A percentile compares a stretch with the other conserved stretches of the same genome.
phyloP scores from a whole-genome alignment of 1,140 invertebrate species.

The Trypoxylus dichotomus region DNA sequence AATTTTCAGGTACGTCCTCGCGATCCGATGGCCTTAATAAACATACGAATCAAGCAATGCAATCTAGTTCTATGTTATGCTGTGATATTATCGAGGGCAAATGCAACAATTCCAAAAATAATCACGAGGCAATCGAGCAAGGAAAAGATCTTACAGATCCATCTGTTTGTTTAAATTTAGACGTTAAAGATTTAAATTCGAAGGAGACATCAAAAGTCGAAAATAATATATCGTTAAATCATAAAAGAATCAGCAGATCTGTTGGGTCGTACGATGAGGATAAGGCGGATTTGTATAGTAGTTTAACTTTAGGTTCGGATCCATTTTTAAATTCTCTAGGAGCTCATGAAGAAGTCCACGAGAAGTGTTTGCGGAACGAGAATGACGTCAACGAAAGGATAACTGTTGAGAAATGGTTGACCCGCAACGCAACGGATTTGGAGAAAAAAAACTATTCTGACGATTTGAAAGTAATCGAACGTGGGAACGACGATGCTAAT shows the following conservation, averaged over 20 bases:
- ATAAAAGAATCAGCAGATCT: slow-evolving; percentile 40
- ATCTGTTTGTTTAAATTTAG: background rate
- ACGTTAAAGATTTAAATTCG: background rate
- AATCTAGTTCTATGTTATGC: slow-evolving; percentile 11
- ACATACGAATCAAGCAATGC: slow-evolving; percentile 30
- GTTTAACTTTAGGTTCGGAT: slow-evolving; percentile 37
- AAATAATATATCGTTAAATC: background rate
- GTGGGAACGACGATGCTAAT: background rate
- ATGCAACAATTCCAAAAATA: slow-evolving; percentile 30
- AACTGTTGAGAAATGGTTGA: slow-evolving; percentile 10
- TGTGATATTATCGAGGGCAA: slow-evolving; percentile 27
- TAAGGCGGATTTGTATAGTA: slow-evolving; percentile 5
- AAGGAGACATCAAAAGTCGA: background rate
- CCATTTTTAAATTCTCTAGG: slow-evolving; percentile 30
- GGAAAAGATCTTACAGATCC: slow-evolving; percentile 38
- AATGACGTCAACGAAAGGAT: background rate
- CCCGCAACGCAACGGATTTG: background rate
- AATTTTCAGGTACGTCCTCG: background rate
- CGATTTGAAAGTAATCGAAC: background rate
- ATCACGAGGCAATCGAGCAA: slow-evolving; percentile 37
- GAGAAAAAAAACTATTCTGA: background rate
- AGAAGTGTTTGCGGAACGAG: background rate
- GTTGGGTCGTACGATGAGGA: slow-evolving; percentile 38
- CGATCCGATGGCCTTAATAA: slow-evolving; percentile 5
- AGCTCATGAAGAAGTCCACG: background rate